These are phyloP conservation scores for Apotomis capreana DNA, from an alignment of 2,888 invertebrate species.

Conservation along the genomic window DNA sequence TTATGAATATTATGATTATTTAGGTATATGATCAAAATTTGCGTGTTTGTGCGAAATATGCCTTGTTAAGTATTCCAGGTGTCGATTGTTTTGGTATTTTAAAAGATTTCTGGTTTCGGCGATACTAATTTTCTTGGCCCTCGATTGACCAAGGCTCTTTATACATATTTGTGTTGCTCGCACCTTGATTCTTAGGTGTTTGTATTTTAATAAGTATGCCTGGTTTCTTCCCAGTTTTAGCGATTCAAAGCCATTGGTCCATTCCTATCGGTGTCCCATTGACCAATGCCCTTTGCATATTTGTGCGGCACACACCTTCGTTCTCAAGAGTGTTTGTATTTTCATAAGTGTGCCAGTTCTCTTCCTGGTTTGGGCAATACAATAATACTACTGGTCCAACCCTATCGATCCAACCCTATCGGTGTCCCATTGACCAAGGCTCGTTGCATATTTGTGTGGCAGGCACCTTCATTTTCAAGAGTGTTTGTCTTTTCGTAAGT, in stretches of 20 bases:
- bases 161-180: no score
- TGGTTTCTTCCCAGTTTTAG: constrained; percentile 28
- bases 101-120: no score
- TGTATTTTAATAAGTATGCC: neutral
- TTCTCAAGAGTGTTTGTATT: neutral
- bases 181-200: no score
- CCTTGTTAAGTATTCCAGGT: no score
- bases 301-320: no score
- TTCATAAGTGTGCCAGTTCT: neutral
- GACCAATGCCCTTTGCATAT: constrained; percentile 34
- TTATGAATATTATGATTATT: no score
- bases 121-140: no score
- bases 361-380: constrained; percentile 23
- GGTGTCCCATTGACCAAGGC: constrained; percentile 47
- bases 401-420: neutral
- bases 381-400: neutral
- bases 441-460: no score
- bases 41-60: no score
- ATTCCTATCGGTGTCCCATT: constrained; percentile 46
- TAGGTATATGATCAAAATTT: no score
- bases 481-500: neutral
- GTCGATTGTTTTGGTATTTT: no score
- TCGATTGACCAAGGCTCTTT: constrained; percentile 48
- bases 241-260: neutral
- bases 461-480: no score